Conservation (phyloP, 2,888 invertebrate genomes). For the Lasioglossum vierecki region DNA sequence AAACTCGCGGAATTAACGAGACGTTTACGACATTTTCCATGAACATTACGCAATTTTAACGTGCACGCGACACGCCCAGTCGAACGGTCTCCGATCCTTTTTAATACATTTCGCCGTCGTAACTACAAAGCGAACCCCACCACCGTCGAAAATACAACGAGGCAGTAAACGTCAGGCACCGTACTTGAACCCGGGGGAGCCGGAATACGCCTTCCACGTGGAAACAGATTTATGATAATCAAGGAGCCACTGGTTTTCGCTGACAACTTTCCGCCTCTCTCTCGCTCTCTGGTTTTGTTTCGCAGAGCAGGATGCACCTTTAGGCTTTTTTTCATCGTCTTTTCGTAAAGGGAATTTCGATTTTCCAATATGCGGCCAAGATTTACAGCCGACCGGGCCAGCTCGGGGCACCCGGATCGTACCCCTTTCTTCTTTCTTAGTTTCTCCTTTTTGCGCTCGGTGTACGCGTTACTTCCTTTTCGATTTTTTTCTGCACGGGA, state of each 20-base stretch:
- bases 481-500: constrained; percentile 53
- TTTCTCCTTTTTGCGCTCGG: constrained; percentile 30
- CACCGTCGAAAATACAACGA: constrained; percentile 48
- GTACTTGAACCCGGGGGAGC: constrained; percentile 36
- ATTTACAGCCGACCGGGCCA: constrained; percentile 56
- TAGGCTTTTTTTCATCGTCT: constrained; percentile 21
- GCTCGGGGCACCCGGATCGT: constrained; percentile 18
- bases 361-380: constrained; percentile 67
- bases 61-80: not conserved
- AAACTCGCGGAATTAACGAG: not conserved
- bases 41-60: constrained; percentile 13
- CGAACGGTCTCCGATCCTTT: constrained; percentile 42
- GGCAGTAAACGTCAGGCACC: constrained; percentile 63
- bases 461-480: constrained; percentile 55
- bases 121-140: constrained; percentile 35
- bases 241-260: constrained; percentile 57
- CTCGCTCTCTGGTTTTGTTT: not conserved
- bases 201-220: constrained; percentile 49
- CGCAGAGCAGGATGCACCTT: not conserved
- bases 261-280: constrained; percentile 37
- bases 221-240: constrained; percentile 72
- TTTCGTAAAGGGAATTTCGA: constrained; percentile 59
- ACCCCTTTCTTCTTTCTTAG: constrained; percentile 9
- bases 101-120: constrained; percentile 40
- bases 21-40: constrained; percentile 12